Evolutionary conservation across 2,113 vertebrate genomes (phyloP).

Genomic region (Xyrauchen texanus): DNA sequence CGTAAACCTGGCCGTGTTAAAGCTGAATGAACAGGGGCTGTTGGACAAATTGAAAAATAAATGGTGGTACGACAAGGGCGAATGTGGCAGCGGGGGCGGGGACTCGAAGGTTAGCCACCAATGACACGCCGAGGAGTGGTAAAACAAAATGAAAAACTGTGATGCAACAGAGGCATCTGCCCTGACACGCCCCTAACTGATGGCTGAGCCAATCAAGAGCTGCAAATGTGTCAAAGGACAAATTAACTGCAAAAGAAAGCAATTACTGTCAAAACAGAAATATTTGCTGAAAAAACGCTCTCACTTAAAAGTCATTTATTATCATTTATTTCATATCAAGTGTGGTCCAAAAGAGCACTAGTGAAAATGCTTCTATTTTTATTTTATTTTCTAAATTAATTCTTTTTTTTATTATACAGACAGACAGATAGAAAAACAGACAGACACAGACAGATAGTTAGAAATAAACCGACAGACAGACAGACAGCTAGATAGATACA

Average conservation of each 20-base stretch:
- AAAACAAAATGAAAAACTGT: slow-evolving; percentile 80
- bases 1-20: slow-evolving; percentile 99
- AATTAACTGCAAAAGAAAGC: slow-evolving; percentile 53
- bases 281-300: slow-evolving; percentile 75
- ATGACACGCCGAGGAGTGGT: slow-evolving; percentile 89
- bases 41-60: slow-evolving; percentile 99
- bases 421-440: too few species aligned
- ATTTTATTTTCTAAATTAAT: too few species aligned
- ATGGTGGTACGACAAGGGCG: slow-evolving; percentile 99
- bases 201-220: neutral
- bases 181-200: slow-evolving; percentile 63
- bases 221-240: neutral
- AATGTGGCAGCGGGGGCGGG: slow-evolving; percentile 99
- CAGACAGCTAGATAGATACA: too few species aligned
- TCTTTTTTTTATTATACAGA: too few species aligned
- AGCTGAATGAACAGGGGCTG: slow-evolving; percentile 99
- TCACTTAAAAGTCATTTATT: too few species aligned
- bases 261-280: slow-evolving; percentile 94
- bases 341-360: too few species aligned
- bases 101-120: slow-evolving; percentile 99
- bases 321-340: too few species aligned
- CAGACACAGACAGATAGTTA: too few species aligned
- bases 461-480: too few species aligned
- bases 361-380: too few species aligned
- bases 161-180: slow-evolving; percentile 96